These are phyloP conservation scores for Parapsyche elsis DNA, from an alignment of 1,140 invertebrate species.

Conservation along the genomic window DNA sequence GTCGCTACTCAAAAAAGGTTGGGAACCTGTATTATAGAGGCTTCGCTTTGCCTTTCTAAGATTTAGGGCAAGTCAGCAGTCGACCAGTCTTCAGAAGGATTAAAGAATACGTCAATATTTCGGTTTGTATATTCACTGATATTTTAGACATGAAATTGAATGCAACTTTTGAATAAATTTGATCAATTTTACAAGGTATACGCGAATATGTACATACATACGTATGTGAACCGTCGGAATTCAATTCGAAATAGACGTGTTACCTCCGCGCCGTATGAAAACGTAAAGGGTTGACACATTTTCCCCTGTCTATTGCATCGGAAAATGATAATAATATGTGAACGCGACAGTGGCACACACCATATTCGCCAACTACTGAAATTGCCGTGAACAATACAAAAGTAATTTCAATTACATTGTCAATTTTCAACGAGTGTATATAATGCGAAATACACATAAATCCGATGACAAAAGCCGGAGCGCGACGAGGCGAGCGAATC, in stretches of 20 bases:
- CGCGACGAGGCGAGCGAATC: too few relatives aligned
- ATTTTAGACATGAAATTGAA: background rate
- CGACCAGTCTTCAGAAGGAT: constrained; percentile 1
- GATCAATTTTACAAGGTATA: background rate
- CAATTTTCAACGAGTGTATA: too few relatives aligned
- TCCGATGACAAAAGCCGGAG: too few relatives aligned
- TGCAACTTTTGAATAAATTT: background rate
- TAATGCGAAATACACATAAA: too few relatives aligned
- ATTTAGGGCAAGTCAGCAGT: constrained; percentile 21
- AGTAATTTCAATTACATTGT: too few relatives aligned
- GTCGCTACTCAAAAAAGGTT: too few relatives aligned
- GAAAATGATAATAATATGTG: constrained; percentile 12
- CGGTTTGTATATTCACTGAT: too few relatives aligned
- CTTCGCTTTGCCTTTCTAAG: background rate
- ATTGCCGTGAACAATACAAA: too few relatives aligned
- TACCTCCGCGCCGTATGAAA: background rate
- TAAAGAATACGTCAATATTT: background rate
- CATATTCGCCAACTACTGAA: background rate
- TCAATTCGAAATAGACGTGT: background rate
- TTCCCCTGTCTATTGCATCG: constrained; percentile 22
- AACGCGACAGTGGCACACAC: background rate
- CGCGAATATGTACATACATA: background rate
- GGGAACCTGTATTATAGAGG: constrained; percentile 2
- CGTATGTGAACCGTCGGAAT: background rate
- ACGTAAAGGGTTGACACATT: constrained; percentile 15